Percentiles rank a stretch among this genome's conserved stretches.
These are phyloP conservation scores for Netelia virgata DNA, from an alignment of 2,888 invertebrate species.

Conservation along the genomic window DNA sequence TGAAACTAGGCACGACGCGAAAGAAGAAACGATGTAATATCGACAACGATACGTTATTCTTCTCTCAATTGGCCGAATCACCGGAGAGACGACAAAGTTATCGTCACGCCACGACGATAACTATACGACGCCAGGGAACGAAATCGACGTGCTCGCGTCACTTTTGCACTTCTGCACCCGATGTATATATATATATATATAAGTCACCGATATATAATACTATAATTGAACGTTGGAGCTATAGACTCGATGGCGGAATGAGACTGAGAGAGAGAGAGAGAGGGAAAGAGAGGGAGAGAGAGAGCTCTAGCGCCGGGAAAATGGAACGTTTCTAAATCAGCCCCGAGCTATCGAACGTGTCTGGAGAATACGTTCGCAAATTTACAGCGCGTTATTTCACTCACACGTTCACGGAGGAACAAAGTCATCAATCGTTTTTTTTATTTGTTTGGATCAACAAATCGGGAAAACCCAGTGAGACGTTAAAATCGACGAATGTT, in stretches of 20 bases:
- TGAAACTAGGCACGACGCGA: not conserved
- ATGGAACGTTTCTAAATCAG: constrained; percentile 63
- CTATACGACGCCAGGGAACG: not conserved
- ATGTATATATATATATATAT: constrained; percentile 1
- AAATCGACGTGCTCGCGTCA: not conserved
- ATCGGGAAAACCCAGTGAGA: too few species aligned
- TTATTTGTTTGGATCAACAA: constrained; percentile 53
- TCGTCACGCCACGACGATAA: not conserved
- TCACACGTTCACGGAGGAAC: constrained; percentile 44
- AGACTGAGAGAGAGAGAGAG: not conserved
- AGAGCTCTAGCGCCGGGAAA: constrained; percentile 57
- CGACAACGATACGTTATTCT: not conserved
- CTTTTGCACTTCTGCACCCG: constrained; percentile 7
- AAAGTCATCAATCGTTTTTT: constrained; percentile 47
- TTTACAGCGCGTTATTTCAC: constrained; percentile 23
- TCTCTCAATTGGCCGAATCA: not conserved
- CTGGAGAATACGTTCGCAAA: constrained; percentile 17
- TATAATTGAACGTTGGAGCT: constrained; percentile 37
- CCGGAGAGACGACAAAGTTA: not conserved
- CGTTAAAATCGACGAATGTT: too few species aligned
- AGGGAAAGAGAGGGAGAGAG: constrained; percentile 3
- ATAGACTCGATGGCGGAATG: not conserved
- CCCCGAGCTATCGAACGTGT: constrained; percentile 63
- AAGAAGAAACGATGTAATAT: not conserved
- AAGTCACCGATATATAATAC: constrained; percentile 37